Evolutionary conservation across 2,113 vertebrate genomes (phyloP), one percentile per base, ranked within the genome.

Genomic region (Cephalopholis sonnerati): DNA sequence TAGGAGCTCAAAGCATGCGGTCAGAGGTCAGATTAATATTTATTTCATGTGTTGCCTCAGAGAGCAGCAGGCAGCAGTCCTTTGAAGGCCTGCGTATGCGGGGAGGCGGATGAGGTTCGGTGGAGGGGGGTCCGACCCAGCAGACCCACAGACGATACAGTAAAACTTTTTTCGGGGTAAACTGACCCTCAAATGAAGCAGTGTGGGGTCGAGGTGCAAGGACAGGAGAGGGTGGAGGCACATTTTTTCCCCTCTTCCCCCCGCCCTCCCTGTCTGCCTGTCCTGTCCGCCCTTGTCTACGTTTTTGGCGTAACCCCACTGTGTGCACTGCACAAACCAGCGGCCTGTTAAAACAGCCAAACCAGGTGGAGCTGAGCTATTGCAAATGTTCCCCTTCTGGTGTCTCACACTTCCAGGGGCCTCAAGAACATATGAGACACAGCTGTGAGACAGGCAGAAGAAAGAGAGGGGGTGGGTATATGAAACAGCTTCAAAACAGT

Each of bases 1-100:
- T 79, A 90, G 83, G 81, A 84, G 87, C 86, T 92, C 82, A 84
- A 84, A 85, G 84, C 79, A 82, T 82, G 79, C 20, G 90, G 91
- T 92, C 93, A 94, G 83, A 92, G 92, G 91, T 94, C 93, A 95
- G 77, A 92, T 94, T 95, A 95, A 95, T 95, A 94, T 95, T 95
- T 95, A 94, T 95, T 94, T 94, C 86, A 87, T 81, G 82, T 93
- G 91, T 93, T 95, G 91, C 92, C 86, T 91, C 77, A 86, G 82
- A 90, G 88, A 92, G 63, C 92, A 86, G 84, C 81, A 79, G 92
- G 87, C 82, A 79, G 85, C 66, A 57, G 80, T 87, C 84, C 89
- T 95, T 95, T 95, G 93, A 95, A 95, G 92, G 79, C 89, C 53
- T 53, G 72, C 75, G 88, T 82, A 85, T 46, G 69, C 53, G 39